Conservation (phyloP, 2,113 vertebrate genomes). For the Sinocyclocheilus rhinocerous region DNA sequence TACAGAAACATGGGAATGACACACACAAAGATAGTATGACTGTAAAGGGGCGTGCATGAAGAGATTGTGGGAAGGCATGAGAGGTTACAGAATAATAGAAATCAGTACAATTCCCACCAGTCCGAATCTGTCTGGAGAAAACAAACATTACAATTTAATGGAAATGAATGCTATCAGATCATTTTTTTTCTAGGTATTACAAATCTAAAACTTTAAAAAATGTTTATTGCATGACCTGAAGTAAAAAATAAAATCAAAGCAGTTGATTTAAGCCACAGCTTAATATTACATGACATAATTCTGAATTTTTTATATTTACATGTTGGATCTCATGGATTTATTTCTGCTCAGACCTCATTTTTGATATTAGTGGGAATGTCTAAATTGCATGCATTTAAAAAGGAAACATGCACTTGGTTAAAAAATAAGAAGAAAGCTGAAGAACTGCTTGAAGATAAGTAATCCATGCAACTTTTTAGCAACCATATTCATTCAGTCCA, state of each 20-base stretch:
- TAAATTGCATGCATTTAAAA: too few relatives aligned
- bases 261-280: not conserved
- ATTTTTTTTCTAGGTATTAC: too few relatives aligned
- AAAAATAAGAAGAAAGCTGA: not conserved
- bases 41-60: not conserved
- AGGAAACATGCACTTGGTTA: not conserved
- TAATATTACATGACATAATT: not conserved
- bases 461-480: not conserved
- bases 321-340: not conserved
- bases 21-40: not conserved
- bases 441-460: not conserved
- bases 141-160: not conserved
- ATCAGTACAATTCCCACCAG: too few relatives aligned
- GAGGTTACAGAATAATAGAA: too few relatives aligned
- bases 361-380: not conserved
- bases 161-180: not conserved
- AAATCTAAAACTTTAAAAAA: too few relatives aligned
- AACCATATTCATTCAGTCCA: too few relatives aligned
- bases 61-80: not conserved
- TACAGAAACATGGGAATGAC: slow-evolving; percentile 9
- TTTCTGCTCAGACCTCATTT: not conserved
- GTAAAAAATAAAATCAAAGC: not conserved
- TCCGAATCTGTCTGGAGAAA: not conserved
- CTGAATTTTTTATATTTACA: slow-evolving; percentile 5
- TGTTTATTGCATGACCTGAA: too few relatives aligned